These are phyloP conservation scores for Neodon shergylaensis DNA, from an alignment of 2,113 vertebrate species.

Conservation along the genomic window DNA sequence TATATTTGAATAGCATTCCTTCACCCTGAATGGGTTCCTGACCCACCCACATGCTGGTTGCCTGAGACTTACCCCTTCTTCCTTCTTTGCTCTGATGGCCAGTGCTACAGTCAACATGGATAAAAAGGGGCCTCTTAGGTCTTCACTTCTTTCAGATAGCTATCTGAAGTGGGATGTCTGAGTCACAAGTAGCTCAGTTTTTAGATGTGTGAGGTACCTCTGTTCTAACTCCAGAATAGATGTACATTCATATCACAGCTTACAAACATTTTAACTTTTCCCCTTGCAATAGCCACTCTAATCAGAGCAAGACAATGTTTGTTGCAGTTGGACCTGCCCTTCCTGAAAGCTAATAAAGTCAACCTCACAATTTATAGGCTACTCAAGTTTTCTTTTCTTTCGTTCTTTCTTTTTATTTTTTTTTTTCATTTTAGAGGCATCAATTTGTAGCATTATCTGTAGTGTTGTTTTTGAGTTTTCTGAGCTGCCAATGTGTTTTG, in stretches of 20 bases:
- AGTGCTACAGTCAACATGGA: rapidly evolving
- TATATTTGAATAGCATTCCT: no score
- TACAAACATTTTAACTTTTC: neutral
- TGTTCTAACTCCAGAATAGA: neutral
- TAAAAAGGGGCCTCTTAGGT: neutral
- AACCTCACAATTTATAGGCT: neutral
- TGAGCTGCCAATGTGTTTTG: neutral
- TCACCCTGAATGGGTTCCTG: no score
- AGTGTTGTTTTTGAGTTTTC: neutral
- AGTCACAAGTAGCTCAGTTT: neutral
- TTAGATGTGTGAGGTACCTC: neutral
- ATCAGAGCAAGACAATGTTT: neutral
- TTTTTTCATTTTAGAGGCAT: neutral
- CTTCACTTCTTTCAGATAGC: neutral
- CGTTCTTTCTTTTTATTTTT: no score
- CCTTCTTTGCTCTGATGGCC: rapidly evolving
- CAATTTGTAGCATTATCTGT: neutral
- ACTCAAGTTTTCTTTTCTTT: neutral
- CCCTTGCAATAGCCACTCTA: no score
- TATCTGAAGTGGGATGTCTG: no score
- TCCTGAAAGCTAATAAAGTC: neutral
- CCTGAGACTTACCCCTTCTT: no score
- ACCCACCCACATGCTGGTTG: neutral
- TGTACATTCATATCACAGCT: neutral
- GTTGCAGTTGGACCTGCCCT: neutral